Conservation (phyloP, 2,888 invertebrate genomes). For the Doris montereyensis region DNA sequence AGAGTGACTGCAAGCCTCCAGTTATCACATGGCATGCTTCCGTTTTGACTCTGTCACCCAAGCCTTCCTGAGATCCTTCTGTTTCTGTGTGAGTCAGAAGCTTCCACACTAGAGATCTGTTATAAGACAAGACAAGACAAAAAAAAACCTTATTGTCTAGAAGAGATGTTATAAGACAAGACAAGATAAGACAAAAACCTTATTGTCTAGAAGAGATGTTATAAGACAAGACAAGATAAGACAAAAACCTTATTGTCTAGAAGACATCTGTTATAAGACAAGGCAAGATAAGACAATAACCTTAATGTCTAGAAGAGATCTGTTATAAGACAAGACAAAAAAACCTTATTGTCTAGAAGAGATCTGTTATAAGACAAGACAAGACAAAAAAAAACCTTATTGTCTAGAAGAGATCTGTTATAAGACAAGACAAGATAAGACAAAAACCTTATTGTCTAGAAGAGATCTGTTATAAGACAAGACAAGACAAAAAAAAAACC, state of each 20-base stretch:
- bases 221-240: background rate
- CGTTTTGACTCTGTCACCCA: conserved; percentile 48
- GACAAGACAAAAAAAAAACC: too few relatives aligned
- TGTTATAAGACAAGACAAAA: too few relatives aligned
- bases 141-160: background rate
- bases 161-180: background rate
- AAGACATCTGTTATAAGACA: background rate
- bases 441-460: too few relatives aligned
- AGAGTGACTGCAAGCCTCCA: conserved; percentile 62
- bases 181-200: conserved; percentile 24
- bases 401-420: too few relatives aligned
- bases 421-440: too few relatives aligned
- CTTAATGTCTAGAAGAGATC: too few relatives aligned
- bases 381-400: too few relatives aligned
- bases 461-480: too few relatives aligned
- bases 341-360: too few relatives aligned
- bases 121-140: conserved; percentile 20
- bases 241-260: background rate
- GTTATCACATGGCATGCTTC: conserved; percentile 67
- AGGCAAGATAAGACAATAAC: conserved; percentile 23
- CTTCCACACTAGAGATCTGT: conserved; percentile 57
- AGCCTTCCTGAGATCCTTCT: background rate
- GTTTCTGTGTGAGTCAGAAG: conserved; percentile 48
- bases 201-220: background rate
- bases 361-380: too few relatives aligned